Conservation (phyloP, 2,797 vertebrate genomes). For the Alcedo atthis region DNA sequence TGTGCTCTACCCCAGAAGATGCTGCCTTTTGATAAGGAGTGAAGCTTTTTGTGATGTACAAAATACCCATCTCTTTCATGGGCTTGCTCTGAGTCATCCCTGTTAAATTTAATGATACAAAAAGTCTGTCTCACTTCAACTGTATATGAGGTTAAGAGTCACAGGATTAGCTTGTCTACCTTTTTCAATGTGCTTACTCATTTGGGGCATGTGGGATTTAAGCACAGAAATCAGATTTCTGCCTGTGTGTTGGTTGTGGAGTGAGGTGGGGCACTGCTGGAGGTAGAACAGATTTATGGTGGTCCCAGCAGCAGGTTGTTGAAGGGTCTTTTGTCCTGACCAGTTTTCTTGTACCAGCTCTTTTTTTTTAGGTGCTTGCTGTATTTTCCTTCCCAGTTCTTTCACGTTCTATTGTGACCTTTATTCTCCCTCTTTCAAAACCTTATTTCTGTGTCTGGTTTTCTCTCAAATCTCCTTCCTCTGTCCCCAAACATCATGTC, state of each 20-base stretch:
- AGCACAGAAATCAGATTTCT: not conserved
- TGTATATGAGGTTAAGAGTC: not conserved
- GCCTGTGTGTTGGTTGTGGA: accelerated
- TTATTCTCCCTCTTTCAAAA: not conserved
- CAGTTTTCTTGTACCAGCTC: not conserved
- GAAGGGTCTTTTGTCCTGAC: not conserved
- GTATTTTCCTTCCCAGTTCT: not conserved
- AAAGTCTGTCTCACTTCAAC: not conserved
- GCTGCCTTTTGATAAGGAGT: not conserved
- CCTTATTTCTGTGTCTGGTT: not conserved
- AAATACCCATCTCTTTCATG: not conserved
- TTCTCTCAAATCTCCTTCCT: not conserved
- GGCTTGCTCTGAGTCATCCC: not conserved
- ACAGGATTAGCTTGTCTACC: conserved; percentile 12
- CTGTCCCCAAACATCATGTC: not conserved
- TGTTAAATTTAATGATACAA: not conserved
- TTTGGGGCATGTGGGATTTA: not conserved
- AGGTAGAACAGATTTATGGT: not conserved
- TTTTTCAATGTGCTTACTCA: not conserved
- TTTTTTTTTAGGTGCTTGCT: not conserved
- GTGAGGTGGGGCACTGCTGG: not conserved
- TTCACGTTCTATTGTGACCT: not conserved
- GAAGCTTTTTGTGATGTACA: not conserved
- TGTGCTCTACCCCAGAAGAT: not conserved
- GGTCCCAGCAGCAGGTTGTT: not conserved